Conservation (phyloP, 1,140 invertebrate species). For the Oryzaephilus surinamensis region DNA sequence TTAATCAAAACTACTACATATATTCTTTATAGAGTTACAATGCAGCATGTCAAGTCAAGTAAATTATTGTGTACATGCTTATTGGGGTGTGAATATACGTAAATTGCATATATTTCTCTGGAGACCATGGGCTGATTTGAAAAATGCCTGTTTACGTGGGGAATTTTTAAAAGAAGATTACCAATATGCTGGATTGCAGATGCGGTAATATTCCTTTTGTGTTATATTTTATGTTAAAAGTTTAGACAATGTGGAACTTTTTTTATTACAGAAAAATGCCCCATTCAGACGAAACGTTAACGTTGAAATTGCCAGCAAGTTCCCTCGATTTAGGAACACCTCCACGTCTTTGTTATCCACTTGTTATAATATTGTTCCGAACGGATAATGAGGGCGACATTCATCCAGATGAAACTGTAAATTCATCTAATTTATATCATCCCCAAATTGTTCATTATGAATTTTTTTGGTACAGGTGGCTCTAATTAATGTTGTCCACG, state of each 20-base stretch:
- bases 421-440: neutral
- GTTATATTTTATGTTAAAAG: neutral
- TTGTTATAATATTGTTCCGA: constrained; percentile 60
- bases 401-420: constrained; percentile 66
- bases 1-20: too few species aligned
- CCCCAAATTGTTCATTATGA: neutral
- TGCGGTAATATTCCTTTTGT: constrained; percentile 35
- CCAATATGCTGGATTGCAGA: constrained; percentile 34
- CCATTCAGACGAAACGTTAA: constrained; percentile 54
- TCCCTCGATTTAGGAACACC: constrained; percentile 57
- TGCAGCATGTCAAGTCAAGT: constrained; percentile 63
- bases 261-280: constrained; percentile 45
- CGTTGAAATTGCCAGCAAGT: constrained; percentile 48
- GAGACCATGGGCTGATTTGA: constrained; percentile 55
- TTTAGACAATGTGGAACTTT: neutral
- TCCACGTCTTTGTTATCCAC: constrained; percentile 59
- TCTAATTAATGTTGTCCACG: constrained; percentile 67
- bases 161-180: constrained; percentile 46
- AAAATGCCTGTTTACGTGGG: constrained; percentile 45
- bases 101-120: constrained; percentile 62
- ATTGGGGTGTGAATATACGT: constrained; percentile 65
- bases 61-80: constrained; percentile 56
- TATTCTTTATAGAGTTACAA: constrained; percentile 51
- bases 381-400: constrained; percentile 47
- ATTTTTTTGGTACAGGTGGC: constrained; percentile 59